These are phyloP conservation scores for Tanypteryx hageni DNA, from an alignment of 2,888 invertebrate species.

Conservation along the genomic window DNA sequence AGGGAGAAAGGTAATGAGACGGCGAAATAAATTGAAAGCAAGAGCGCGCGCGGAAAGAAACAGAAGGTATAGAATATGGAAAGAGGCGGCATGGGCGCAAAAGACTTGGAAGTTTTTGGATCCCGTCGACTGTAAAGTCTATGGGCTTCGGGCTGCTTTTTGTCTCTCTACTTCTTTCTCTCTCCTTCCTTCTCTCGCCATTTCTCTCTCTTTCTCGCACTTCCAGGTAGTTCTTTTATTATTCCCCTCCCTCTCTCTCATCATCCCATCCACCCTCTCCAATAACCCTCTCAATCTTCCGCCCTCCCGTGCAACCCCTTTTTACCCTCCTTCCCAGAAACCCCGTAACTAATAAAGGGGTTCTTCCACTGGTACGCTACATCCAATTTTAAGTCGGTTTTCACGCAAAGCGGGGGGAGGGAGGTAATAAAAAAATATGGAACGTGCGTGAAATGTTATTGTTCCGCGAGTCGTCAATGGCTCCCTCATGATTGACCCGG, in stretches of 20 bases:
- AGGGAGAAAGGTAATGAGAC: too few species aligned
- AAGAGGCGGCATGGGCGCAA: background rate
- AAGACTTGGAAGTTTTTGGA: slow-evolving; percentile 8
- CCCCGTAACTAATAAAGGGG: too few species aligned
- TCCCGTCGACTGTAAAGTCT: slow-evolving; percentile 9
- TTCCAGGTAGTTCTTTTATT: too few species aligned
- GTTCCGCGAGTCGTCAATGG: too few species aligned
- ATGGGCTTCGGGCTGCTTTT: background rate
- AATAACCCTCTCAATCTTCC: background rate
- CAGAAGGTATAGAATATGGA: background rate
- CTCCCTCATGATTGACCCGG: too few species aligned
- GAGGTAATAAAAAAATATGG: too few species aligned
- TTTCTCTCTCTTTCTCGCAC: background rate
- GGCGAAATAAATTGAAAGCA: too few species aligned
- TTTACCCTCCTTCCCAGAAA: background rate
- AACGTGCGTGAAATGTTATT: too few species aligned
- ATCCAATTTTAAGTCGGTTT: too few species aligned
- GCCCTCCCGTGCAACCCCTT: background rate
- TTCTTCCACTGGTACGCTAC: too few species aligned
- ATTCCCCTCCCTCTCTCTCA: background rate
- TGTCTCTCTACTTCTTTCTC: background rate
- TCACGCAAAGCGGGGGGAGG: too few species aligned
- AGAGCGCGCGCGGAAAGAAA: background rate
- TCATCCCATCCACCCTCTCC: background rate
- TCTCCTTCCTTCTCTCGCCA: background rate